Evolutionary conservation across 2,888 invertebrate species (phyloP), one percentile per base, ranked within the genome.

Genomic region (Steinernema hermaphroditum): DNA sequence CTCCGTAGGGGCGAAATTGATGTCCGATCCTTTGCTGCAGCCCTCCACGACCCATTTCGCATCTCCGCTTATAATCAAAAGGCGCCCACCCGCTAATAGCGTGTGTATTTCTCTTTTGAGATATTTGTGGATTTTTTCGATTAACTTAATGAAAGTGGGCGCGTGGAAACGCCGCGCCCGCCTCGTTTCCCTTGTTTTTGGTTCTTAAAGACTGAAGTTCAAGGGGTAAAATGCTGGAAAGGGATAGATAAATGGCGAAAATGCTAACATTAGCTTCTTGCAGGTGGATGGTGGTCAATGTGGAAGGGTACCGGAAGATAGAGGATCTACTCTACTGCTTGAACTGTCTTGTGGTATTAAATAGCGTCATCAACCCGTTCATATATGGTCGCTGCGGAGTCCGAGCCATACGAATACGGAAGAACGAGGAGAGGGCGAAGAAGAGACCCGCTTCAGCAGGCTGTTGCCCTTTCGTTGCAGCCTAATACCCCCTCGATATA

Each of bases 291-390:
- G 76, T 82, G 16, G 68, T 79, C 27, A 72, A 79, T 27, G 77
- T 80, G 44, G 77, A 79, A 22, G 76, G 78, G 4, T 82, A 79
- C 69, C 46, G 46, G 14, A 74, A 72, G 6, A 78, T 78, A 68
- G 72, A 81, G n/a, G 79, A 80, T 69, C 74, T 76, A 9, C 76
- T 78, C 27, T 82, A 78, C 69, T 79, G 79, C 57, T 70, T 81
- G n/a, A 75, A 78, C 46, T 78, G 77, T n/a, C 50, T 82, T 50
- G 80, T 82, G 34, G 77, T 80, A 12, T 72, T 81, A n/a, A 82
- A 82, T 69, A 78, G 78, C 71, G 79, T 82, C 50, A 80, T 82
- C 62, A 82, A 82, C 74, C 82, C 82, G 9, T 80, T 82, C 68
- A 82, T 82, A 9, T 82, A 82, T 69, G 82, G 82, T 41, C 74